These are phyloP conservation scores for Magallana ariakensis DNA, from an alignment of 1,140 invertebrate species.

Conservation along the genomic window DNA sequence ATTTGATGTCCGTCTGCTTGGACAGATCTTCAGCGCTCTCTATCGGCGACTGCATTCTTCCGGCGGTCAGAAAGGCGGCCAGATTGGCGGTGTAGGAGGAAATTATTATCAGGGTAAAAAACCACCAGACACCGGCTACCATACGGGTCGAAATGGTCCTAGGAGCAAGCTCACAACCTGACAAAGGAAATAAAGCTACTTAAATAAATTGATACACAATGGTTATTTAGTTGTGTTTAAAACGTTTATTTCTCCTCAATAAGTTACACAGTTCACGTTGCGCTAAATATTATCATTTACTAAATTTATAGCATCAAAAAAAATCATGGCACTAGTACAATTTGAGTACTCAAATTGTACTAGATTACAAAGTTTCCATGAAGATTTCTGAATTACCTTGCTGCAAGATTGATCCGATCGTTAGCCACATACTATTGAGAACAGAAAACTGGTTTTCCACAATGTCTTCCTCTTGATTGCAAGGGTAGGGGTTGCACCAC, in stretches of 20 bases:
- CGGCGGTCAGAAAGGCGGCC: conserved; percentile 96
- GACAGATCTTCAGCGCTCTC: conserved; percentile 96
- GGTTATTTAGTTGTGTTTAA: too few species aligned
- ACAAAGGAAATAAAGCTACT: neutral
- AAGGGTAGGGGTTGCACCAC: conserved; percentile 95
- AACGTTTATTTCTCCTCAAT: too few species aligned
- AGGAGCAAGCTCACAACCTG: conserved; percentile 78
- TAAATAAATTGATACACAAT: too few species aligned
- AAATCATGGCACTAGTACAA: too few species aligned
- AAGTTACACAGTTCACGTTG: too few species aligned
- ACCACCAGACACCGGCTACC: conserved; percentile 99
- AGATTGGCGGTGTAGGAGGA: conserved; percentile 99
- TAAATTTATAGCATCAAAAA: too few species aligned
- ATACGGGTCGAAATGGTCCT: conserved; percentile 92
- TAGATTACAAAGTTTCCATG: too few species aligned
- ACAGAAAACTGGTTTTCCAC: conserved; percentile 97
- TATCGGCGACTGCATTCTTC: conserved; percentile 96
- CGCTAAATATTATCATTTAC: too few species aligned
- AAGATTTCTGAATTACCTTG: conserved; percentile 82
- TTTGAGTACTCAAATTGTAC: too few species aligned
- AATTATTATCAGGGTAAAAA: conserved; percentile 98
- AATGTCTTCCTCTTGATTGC: conserved; percentile 87
- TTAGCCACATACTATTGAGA: conserved; percentile 96
- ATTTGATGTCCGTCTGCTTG: conserved; percentile 96
- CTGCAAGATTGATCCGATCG: conserved; percentile 94